A percentile compares a stretch with the other conserved stretches of the same genome.
Conservation (phyloP, 2,797 vertebrate species). For the Ptychadena robeensis region DNA sequence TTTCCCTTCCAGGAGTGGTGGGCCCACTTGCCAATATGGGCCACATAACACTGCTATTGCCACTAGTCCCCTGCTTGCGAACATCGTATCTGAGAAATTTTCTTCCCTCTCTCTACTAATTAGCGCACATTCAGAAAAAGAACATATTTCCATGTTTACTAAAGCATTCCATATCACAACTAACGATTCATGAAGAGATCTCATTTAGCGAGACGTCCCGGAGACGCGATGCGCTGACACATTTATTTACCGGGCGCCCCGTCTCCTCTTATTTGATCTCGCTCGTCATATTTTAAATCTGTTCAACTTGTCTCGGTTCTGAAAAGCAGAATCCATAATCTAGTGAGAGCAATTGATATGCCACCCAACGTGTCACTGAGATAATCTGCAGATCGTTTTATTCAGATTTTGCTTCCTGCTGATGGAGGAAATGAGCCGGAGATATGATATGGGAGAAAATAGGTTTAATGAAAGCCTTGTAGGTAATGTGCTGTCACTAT, state of each 20-base stretch:
- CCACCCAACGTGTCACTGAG: neutral
- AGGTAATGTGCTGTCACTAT: neutral
- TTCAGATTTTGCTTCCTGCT: neutral
- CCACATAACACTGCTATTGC: too few relatives aligned
- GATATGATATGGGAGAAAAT: neutral
- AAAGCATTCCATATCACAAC: constrained; percentile 45
- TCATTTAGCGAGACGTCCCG: constrained; percentile 37
- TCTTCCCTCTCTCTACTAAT: constrained; percentile 14
- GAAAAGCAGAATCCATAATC: constrained; percentile 31
- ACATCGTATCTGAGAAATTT: neutral
- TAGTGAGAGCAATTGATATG: constrained; percentile 1
- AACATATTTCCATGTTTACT: constrained; percentile 44
- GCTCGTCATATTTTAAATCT: constrained; percentile 24
- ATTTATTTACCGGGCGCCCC: constrained; percentile 25
- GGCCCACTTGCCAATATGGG: too few relatives aligned
- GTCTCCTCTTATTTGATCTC: constrained; percentile 43
- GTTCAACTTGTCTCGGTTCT: constrained; percentile 39
- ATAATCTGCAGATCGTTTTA: neutral
- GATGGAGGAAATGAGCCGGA: neutral
- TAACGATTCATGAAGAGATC: constrained; percentile 52
- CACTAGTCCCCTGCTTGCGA: too few relatives aligned
- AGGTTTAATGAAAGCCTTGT: neutral
- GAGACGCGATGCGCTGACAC: constrained; percentile 21
- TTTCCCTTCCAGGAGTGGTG: too few relatives aligned
- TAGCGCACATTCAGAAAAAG: constrained; percentile 28